These are phyloP conservation scores for Papilio dardanus DNA, from an alignment of 1,140 invertebrate genomes.

Conservation along the genomic window DNA sequence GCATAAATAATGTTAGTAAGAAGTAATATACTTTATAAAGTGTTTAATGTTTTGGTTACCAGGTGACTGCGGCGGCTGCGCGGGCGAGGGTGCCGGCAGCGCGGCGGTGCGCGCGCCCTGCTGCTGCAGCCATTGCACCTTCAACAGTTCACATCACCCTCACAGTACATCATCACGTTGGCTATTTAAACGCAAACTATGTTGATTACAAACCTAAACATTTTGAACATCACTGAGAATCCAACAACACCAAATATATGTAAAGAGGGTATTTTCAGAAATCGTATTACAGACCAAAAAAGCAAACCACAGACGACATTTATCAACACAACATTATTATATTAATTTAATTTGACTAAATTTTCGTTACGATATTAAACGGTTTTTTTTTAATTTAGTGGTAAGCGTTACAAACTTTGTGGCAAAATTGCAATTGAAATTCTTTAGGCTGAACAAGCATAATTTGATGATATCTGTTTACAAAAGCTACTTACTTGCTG, in stretches of 20 bases:
- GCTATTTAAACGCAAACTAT: not conserved
- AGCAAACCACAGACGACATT: too few species aligned
- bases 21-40: not conserved
- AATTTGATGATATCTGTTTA: too few species aligned
- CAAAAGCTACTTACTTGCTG: constrained; percentile 81
- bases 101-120: constrained; percentile 83
- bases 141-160: too few species aligned
- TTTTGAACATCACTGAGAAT: not conserved
- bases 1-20: not conserved
- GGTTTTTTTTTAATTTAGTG: too few species aligned
- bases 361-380: too few species aligned
- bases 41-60: constrained; percentile 46
- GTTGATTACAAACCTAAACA: not conserved
- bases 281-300: not conserved
- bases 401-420: too few species aligned
- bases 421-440: too few species aligned
- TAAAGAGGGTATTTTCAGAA: not conserved
- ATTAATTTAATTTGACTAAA: not conserved
- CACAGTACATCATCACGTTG: not conserved
- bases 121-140: constrained; percentile 86
- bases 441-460: too few species aligned
- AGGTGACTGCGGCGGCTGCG: constrained; percentile 67
- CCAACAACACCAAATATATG: not conserved
- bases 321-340: too few species aligned
- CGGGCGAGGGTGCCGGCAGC: constrained; percentile 63